Conservation (phyloP, 2,113 vertebrate species). For the Leucopsar rothschildi region DNA sequence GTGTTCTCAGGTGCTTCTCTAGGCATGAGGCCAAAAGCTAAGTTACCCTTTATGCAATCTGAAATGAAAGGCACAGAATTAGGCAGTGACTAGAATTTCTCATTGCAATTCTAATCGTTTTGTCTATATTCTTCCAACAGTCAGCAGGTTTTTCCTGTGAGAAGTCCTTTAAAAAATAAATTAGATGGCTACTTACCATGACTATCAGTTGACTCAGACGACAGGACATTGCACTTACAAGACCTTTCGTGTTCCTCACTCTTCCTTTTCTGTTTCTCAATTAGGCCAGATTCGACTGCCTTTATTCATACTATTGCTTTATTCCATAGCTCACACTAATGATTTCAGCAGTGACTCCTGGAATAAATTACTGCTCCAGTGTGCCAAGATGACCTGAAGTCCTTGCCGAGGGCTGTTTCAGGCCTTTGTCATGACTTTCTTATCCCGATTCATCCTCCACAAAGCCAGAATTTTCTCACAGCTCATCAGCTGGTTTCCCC, state of each 20-base stretch:
- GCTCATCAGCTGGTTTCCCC: not conserved
- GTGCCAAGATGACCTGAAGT: conserved; percentile 6
- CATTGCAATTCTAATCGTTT: not conserved
- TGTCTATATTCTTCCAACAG: not conserved
- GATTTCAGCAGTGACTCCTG: conserved; percentile 3
- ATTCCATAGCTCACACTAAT: not conserved
- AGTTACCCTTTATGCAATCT: conserved; percentile 11
- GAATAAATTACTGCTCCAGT: not conserved
- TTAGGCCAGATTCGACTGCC: conserved; percentile 2
- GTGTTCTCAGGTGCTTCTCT: conserved; percentile 25
- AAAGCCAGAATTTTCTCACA: conserved; percentile 13
- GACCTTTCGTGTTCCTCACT: not conserved
- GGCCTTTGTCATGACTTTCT: conserved; percentile 1
- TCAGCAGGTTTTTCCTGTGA: conserved; percentile 14
- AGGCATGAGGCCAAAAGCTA: not conserved
- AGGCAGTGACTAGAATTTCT: conserved; percentile 7
- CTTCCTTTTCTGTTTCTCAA: conserved; percentile 13
- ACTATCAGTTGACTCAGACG: conserved; percentile 20
- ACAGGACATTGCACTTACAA: not conserved
- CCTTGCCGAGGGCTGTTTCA: not conserved
- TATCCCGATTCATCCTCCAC: not conserved
- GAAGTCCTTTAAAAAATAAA: not conserved
- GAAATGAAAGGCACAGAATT: conserved; percentile 37
- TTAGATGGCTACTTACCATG: not conserved
- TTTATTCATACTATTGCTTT: not conserved